Evolutionary conservation across 37 sponge, comb jelly and placozoan genomes (phyloP).

Genomic region (Theonella swinhoei): DNA sequence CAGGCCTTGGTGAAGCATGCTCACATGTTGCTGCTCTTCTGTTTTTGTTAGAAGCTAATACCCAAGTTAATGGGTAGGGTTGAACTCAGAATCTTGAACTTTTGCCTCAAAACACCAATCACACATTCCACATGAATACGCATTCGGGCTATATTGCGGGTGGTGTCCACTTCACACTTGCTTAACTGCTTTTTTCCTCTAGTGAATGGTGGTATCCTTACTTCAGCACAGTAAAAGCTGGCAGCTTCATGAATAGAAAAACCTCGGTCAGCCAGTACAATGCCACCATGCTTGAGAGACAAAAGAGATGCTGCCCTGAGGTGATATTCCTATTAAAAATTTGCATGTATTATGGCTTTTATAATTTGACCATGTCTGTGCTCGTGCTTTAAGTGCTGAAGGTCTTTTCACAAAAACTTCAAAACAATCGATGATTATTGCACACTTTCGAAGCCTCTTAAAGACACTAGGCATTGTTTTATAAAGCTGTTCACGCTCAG

Average conservation of each 20-base stretch:
- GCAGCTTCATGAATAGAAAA: constrained; percentile 49
- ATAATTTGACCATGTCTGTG: too few relatives aligned
- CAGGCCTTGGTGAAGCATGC: too few relatives aligned
- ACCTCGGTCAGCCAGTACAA: constrained; percentile 63
- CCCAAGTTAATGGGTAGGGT: background rate
- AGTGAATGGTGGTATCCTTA: constrained; percentile 59
- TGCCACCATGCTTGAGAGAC: constrained; percentile 58
- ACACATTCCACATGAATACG: constrained; percentile 75
- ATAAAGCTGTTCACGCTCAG: too few relatives aligned
- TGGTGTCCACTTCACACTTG: constrained; percentile 40
- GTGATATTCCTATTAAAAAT: too few relatives aligned
- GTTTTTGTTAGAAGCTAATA: too few relatives aligned
- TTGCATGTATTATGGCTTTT: too few relatives aligned
- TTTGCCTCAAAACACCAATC: constrained; percentile 56
- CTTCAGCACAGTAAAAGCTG: constrained; percentile 46
- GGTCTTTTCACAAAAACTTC: too few relatives aligned
- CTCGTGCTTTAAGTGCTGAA: too few relatives aligned
- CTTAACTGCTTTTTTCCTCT: constrained; percentile 69
- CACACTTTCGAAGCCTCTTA: constrained; percentile 9
- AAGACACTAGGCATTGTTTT: constrained; percentile 69
- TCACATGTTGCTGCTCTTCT: too few relatives aligned
- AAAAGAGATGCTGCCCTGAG: too few relatives aligned
- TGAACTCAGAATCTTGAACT: constrained; percentile 18
- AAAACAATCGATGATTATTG: constrained; percentile 30
- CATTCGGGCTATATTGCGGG: constrained; percentile 37